Conservation (phyloP, 2,113 vertebrate genomes). For the Sialia sialis region DNA sequence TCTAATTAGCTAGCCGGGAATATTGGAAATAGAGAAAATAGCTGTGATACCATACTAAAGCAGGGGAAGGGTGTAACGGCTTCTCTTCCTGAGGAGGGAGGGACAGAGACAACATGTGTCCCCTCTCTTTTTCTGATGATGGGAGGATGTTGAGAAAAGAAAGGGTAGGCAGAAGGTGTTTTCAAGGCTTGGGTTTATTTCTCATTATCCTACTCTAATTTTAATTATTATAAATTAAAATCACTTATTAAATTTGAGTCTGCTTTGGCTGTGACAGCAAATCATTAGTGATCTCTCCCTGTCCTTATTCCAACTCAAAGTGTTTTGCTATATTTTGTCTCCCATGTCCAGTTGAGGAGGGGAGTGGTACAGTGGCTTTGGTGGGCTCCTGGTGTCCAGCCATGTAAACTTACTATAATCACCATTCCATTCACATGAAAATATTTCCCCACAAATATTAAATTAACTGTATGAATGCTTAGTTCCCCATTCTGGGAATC, state of each 20-base stretch:
- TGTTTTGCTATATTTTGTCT: neutral
- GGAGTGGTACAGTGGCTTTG: neutral
- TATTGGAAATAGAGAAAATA: too few species aligned
- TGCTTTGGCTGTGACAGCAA: neutral
- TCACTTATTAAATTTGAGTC: neutral
- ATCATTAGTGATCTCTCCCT: neutral
- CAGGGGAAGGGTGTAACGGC: neutral
- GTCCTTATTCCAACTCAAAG: neutral
- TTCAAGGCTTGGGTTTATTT: neutral
- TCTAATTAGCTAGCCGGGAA: too few species aligned
- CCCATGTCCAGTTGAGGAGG: neutral
- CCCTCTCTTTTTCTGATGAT: neutral
- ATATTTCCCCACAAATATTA: neutral
- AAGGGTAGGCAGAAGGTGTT: neutral
- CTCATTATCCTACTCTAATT: neutral
- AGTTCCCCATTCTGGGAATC: neutral
- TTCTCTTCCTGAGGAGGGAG: neutral
- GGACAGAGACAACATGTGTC: rapidly evolving
- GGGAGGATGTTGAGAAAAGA: neutral
- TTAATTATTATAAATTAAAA: neutral
- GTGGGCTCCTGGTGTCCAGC: neutral
- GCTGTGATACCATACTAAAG: neutral
- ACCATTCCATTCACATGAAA: neutral
- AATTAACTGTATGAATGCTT: neutral
- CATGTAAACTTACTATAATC: neutral